Base-by-base conservation (phyloP, 2,113 vertebrate species). In the Okapia johnstoni region DNA sequence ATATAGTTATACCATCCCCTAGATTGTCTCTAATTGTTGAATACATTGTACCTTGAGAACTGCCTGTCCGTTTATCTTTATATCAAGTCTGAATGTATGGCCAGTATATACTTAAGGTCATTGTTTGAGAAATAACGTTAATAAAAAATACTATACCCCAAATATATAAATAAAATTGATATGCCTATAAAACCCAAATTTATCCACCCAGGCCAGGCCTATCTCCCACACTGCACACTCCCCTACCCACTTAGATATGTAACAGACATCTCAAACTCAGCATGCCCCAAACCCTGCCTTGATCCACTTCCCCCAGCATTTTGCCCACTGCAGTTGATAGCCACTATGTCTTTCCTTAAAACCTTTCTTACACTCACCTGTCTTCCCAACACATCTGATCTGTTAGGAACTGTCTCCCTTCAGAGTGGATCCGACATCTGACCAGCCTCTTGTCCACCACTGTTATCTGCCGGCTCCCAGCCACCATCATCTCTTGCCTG, bases 301-400 rank as follows among this genome's bases (percentile, higher is more conserved):
- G 43, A 5, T 16, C 25, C 2, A 17, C 19, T 58, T 40, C 2
- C 5, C 11, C 40, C 6, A 26, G 23, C 4, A 0, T 28, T 30
- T 58, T 11, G 3, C n/a, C 5, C 5, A 1, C 54, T n/a, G 77
- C 63, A 58, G 25, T 2, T 15, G n/a, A 76, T 23, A 43, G 40
- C 52, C 28, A 36, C 54, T 66, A 21, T 63, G 6, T 84, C 36
- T 89, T 81, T 77, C 25, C 43, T 57, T 28, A 43, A 60, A 50
- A 73, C 33, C 33, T 88, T 88, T 92, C 30, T 79, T 58, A 60
- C 28, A 57, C 14, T 63, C 13, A 2, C 30, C 17, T 15, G 17
- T 50, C 12, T 1, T 17, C 26, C 7, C 3, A 11, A n/a, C 30
- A 9, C 40, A 19, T 52, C 57, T 28, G 28, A 1, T 2, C 7